These are phyloP conservation scores for Eupeodes latifasciatus DNA, from an alignment of 2,888 invertebrate species.

Conservation along the genomic window DNA sequence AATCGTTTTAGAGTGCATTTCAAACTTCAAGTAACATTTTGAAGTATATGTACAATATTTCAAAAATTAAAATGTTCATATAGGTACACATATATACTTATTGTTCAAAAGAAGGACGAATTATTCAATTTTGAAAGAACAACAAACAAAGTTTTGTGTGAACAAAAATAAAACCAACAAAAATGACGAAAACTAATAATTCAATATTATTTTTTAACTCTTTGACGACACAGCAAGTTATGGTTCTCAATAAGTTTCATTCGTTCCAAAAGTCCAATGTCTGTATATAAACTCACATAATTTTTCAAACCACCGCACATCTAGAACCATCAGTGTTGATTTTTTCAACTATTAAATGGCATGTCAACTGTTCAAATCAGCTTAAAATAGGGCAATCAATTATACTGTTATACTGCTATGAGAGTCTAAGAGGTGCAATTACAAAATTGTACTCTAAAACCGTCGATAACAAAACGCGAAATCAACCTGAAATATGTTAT, in stretches of 20 bases:
- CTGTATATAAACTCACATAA: neutral
- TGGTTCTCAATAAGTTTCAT: neutral
- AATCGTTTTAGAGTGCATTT: too few relatives aligned
- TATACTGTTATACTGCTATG: conserved; percentile 72
- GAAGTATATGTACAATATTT: too few relatives aligned
- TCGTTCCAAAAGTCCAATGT: neutral
- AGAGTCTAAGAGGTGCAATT: conserved; percentile 74
- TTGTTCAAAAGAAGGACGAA: too few relatives aligned
- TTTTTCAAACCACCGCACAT: neutral
- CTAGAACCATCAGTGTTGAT: neutral
- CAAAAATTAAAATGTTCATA: too few relatives aligned
- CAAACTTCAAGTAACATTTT: too few relatives aligned
- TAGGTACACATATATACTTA: too few relatives aligned
- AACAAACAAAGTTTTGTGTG: too few relatives aligned
- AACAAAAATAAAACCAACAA: too few relatives aligned
- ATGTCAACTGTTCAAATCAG: conserved; percentile 75
- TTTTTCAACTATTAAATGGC: conserved; percentile 62
- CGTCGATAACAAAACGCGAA: conserved; percentile 74
- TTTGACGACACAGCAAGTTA: neutral
- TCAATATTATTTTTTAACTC: too few relatives aligned
- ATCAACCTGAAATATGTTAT: conserved; percentile 71
- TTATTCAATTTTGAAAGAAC: too few relatives aligned
- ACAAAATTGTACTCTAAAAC: conserved; percentile 75
- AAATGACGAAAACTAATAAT: too few relatives aligned
- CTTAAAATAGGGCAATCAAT: conserved; percentile 76